A percentile compares a stretch with the other conserved stretches of the same genome.
Conservation (phyloP, 2,113 vertebrate species). For the Phoxinus phoxinus region DNA sequence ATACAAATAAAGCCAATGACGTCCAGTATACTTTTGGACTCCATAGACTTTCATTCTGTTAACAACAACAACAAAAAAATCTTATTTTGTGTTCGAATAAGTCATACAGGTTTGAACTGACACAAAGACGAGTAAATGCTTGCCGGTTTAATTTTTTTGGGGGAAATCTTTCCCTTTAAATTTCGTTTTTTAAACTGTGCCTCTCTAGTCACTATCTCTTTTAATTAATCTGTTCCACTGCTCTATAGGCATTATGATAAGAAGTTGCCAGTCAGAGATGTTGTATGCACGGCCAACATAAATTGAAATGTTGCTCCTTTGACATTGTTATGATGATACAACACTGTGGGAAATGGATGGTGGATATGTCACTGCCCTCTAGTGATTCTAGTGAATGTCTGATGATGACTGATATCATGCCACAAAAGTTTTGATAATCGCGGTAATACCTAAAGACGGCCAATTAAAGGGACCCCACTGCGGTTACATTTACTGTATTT, state of each 20-base stretch:
- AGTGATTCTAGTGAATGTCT: conserved; percentile 14
- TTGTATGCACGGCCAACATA: not conserved
- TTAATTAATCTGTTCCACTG: not conserved
- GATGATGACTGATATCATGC: conserved; percentile 7
- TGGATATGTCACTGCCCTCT: not conserved
- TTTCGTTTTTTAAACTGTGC: not conserved
- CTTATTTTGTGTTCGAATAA: not conserved
- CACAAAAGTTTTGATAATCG: conserved; percentile 30
- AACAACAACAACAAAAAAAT: too few species aligned
- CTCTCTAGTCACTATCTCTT: not conserved
- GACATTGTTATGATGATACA: conserved; percentile 14
- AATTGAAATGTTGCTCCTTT: conserved; percentile 29
- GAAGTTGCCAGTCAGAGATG: not conserved
- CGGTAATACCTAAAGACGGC: conserved; percentile 45
- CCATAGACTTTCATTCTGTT: too few species aligned
- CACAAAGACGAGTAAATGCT: not conserved
- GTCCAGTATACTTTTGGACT: too few species aligned
- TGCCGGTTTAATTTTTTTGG: not conserved
- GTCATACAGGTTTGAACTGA: not conserved
- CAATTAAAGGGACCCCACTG: conserved; percentile 26
- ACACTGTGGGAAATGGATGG: not conserved
- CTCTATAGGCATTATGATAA: not conserved
- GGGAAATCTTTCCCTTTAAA: not conserved
- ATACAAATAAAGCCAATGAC: too few species aligned
- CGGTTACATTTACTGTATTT: conserved; percentile 33